Evolutionary conservation across 2,888 invertebrate species (phyloP).

Genomic region (Achlya flavicornis): DNA sequence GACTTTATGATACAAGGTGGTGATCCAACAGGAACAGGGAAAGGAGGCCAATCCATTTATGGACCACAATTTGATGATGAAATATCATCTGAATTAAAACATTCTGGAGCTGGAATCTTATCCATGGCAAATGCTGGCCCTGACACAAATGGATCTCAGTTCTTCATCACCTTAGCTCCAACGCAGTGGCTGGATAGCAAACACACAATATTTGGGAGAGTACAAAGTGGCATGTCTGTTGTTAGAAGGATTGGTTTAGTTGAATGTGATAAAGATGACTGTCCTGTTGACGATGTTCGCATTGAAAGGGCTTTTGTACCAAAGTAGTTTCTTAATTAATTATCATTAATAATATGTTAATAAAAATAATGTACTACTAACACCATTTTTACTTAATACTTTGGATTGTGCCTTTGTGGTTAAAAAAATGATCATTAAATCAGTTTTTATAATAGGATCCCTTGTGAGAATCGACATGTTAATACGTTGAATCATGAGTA

Average conservation of each 20-base stretch:
- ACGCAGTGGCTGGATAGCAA: conserved; percentile 99
- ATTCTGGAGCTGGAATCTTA: conserved; percentile 94
- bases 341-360: no score
- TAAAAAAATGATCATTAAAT: no score
- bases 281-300: conserved; percentile 94
- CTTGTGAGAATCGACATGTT: no score
- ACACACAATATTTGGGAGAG: conserved; percentile 97
- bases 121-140: conserved; percentile 99
- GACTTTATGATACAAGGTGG: conserved; percentile 98
- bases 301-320: conserved; percentile 83
- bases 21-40: conserved; percentile 98
- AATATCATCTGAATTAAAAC: conserved; percentile 96
- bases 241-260: conserved; percentile 96
- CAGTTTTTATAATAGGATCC: no score
- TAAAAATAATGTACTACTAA: no score
- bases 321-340: conserved; percentile 39
- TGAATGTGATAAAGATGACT: conserved; percentile 96
- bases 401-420: no score
- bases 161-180: conserved; percentile 98
- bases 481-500: no score
- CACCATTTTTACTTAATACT: no score
- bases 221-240: conserved; percentile 94
- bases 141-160: conserved; percentile 98
- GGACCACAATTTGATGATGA: conserved; percentile 98
- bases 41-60: conserved; percentile 98